phyloP scores from a whole-genome alignment of 2,888 invertebrate genomes.

The Amphipoea oculea region DNA sequence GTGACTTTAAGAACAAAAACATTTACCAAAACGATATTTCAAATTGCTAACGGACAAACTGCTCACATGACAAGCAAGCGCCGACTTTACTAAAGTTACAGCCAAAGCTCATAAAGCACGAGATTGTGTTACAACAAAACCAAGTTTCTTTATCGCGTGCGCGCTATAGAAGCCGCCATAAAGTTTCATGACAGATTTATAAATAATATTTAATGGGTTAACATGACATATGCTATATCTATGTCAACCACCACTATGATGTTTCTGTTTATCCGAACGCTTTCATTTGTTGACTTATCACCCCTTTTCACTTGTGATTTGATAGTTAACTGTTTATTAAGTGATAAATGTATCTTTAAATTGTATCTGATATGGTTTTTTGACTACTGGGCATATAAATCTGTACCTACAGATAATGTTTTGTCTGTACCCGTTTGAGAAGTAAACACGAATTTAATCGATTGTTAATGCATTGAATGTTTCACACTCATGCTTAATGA shows the following conservation, averaged over 20 bases:
- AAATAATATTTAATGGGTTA: slow-evolving; percentile 59
- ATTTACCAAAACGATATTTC: slow-evolving; percentile 29
- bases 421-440: not conserved
- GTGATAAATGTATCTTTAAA: slow-evolving; percentile 39
- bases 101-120: slow-evolving; percentile 39
- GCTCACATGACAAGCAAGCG: slow-evolving; percentile 37
- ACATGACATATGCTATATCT: slow-evolving; percentile 55
- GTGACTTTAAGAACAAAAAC: slow-evolving; percentile 31
- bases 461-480: slow-evolving; percentile 42
- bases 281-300: slow-evolving; percentile 63
- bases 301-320: slow-evolving; percentile 48
- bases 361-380: slow-evolving; percentile 27
- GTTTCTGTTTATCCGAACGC: slow-evolving; percentile 51
- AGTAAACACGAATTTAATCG: slow-evolving; percentile 31
- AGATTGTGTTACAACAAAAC: slow-evolving; percentile 62
- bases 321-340: slow-evolving; percentile 45
- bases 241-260: slow-evolving; percentile 52
- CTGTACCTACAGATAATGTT: not conserved
- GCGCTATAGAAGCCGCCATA: slow-evolving; percentile 50
- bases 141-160: slow-evolving; percentile 34
- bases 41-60: slow-evolving; percentile 50
- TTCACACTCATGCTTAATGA: slow-evolving; percentile 46
- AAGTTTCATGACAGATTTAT: slow-evolving; percentile 66
- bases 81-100: slow-evolving; percentile 32
- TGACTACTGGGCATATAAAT: slow-evolving; percentile 41